A percentile compares a stretch with the other conserved stretches of the same genome.
Conservation (phyloP, 2,113 vertebrate genomes). For the Monarcha castaneiventris region DNA sequence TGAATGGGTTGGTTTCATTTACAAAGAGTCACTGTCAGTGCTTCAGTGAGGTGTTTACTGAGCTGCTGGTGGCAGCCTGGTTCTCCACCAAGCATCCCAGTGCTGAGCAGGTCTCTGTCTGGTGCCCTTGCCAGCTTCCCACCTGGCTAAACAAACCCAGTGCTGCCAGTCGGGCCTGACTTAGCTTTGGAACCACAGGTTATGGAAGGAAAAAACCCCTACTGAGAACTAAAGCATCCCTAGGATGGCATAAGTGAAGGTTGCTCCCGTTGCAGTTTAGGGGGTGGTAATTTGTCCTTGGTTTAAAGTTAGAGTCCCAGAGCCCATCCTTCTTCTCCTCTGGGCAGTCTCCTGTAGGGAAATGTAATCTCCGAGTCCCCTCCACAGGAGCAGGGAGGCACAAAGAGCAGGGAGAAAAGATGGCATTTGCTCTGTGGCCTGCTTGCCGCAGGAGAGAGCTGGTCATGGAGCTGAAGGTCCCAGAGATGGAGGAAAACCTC, state of each 20-base stretch:
- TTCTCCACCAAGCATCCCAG: not conserved
- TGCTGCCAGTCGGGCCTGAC: not conserved
- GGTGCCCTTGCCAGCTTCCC: not conserved
- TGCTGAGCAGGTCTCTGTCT: not conserved
- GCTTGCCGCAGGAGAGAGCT: not conserved
- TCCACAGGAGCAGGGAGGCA: not conserved
- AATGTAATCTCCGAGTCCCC: not conserved
- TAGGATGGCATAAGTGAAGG: not conserved
- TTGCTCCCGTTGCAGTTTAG: accelerated
- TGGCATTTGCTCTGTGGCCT: not conserved
- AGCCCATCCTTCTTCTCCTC: not conserved
- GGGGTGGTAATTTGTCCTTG: not conserved
- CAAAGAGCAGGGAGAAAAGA: not conserved
- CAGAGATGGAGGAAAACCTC: not conserved
- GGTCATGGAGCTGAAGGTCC: not conserved
- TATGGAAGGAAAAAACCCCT: not conserved
- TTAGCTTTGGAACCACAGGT: not conserved
- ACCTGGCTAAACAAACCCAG: not conserved
- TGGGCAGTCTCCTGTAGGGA: not conserved
- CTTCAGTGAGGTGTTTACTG: not conserved
- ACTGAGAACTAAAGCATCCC: not conserved
- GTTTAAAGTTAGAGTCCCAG: not conserved
- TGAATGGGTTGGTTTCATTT: not conserved
- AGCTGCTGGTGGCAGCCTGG: not conserved
- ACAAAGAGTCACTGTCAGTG: not conserved